Base-by-base conservation (phyloP, 2,797 vertebrate genomes). In the Otus scops region DNA sequence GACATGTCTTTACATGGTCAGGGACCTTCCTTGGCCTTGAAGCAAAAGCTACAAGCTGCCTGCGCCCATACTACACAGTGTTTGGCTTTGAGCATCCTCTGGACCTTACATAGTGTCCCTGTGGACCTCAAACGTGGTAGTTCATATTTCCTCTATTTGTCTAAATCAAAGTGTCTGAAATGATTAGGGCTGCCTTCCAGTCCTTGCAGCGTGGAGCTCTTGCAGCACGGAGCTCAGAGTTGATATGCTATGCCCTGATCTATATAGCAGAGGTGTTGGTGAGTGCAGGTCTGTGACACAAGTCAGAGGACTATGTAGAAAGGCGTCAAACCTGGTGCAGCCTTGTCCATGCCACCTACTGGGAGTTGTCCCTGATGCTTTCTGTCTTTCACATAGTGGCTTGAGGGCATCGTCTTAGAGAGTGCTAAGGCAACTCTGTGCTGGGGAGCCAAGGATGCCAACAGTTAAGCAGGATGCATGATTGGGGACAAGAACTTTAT, bases 1-100 rank as follows among this genome's bases (percentile, higher is more conserved):
- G 26, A 51, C 11, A 4, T 27, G 9, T 80, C 87, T 61, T 61
- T 21, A n/a, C 20, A 6, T 20, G 65, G 7, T 61, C 45, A 50
- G 19, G 47, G 18, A 9, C 7, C 19, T 48, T 84, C 38, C 51
- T 53, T 56, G 24, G 38, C 32, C n/a, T 61, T 74, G 34, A 74
- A 87, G 30, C 6, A 28, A 39, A 39, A 3, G 3, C 11, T 51
- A 32, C 11, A 34, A 71, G 21, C 41, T 89, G 12, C 15, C 30
- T 65, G 1, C 2, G 1, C 43, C 48, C 26, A 23, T 23, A 13
- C 21, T 12, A 26, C 24, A 16, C 6, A 34, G 3, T 2, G 2
- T 50, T 50, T 69, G 27, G 15, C 61, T 16, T 60, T n/a, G 26
- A 53, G 38, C 15, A 57, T 67, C 36, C 32, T 28, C 43, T 75